These are phyloP conservation scores for Sphaerophoria rueppellii DNA, from an alignment of 2,888 invertebrate genomes.

Conservation along the genomic window DNA sequence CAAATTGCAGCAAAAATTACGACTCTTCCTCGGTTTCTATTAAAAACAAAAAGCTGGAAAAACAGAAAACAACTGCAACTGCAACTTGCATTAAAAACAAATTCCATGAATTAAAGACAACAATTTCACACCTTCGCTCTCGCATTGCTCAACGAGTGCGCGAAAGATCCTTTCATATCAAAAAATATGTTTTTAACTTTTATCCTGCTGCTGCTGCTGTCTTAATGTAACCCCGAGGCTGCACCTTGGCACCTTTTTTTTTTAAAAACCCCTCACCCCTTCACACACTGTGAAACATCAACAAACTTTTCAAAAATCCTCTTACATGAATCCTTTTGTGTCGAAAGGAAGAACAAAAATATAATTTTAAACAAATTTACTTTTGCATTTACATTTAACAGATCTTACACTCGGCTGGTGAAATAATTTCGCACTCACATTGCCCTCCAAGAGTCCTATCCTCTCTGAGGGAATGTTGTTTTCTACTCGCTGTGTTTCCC, in stretches of 20 bases:
- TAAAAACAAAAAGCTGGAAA: no score
- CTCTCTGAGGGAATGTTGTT: slow-evolving; percentile 16
- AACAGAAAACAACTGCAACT: not conserved
- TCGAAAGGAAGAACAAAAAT: slow-evolving; percentile 18
- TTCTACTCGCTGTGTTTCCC: slow-evolving; percentile 1
- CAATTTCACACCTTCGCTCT: slow-evolving; percentile 30
- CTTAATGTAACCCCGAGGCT: not conserved
- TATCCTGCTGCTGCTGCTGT: not conserved
- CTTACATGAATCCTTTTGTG: slow-evolving; percentile 54
- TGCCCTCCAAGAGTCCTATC: not conserved
- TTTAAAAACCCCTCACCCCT: not conserved
- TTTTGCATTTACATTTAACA: slow-evolving; percentile 60
- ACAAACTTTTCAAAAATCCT: slow-evolving; percentile 38
- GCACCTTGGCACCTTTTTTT: no score
- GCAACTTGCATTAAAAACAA: slow-evolving; percentile 26
- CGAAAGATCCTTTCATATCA: slow-evolving; percentile 33
- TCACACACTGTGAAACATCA: not conserved
- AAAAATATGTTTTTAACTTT: slow-evolving; percentile 15
- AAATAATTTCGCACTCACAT: slow-evolving; percentile 44
- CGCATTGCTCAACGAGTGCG: not conserved
- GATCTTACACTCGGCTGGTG: slow-evolving; percentile 62
- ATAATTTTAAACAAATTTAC: slow-evolving; percentile 67
- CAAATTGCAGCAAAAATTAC: slow-evolving; percentile 11
- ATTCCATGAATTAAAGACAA: slow-evolving; percentile 42
- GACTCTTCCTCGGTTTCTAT: no score